A percentile compares a stretch with the other conserved stretches of the same genome.
phyloP scores from a whole-genome alignment of 2,797 vertebrate genomes.

The Streptopelia turtur region DNA sequence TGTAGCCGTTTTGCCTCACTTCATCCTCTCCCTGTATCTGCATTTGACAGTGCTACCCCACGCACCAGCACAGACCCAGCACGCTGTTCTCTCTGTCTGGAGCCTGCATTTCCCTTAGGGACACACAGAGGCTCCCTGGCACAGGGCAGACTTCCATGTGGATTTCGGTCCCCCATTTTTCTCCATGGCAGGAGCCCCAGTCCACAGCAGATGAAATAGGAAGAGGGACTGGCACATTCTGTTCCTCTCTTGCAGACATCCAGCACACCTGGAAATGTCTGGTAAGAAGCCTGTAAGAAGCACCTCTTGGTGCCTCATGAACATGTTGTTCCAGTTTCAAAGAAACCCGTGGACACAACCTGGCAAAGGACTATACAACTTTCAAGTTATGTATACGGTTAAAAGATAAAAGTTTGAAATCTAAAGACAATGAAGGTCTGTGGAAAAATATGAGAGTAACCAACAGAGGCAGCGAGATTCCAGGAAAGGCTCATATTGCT shows the following conservation, averaged over 20 bases:
- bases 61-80: not conserved
- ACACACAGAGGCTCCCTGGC: not conserved
- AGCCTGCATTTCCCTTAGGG: not conserved
- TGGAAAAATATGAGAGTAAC: not conserved
- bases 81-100: not conserved
- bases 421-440: not conserved
- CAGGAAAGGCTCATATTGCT: not conserved
- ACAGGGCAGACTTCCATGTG: not conserved
- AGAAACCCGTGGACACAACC: not conserved
- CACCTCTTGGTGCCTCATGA: not conserved
- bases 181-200: not conserved
- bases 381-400: not conserved
- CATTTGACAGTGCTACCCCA: not conserved
- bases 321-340: not conserved
- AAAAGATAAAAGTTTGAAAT: not conserved
- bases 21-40: not conserved
- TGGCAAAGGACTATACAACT: not conserved
- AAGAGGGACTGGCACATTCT: not conserved
- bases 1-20: not conserved
- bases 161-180: not conserved
- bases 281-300: not conserved
- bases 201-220: not conserved
- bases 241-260: not conserved
- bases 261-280: not conserved
- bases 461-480: not conserved